Base-by-base conservation (phyloP, 2,888 invertebrate species). In the Cataglyphis livida region DNA sequence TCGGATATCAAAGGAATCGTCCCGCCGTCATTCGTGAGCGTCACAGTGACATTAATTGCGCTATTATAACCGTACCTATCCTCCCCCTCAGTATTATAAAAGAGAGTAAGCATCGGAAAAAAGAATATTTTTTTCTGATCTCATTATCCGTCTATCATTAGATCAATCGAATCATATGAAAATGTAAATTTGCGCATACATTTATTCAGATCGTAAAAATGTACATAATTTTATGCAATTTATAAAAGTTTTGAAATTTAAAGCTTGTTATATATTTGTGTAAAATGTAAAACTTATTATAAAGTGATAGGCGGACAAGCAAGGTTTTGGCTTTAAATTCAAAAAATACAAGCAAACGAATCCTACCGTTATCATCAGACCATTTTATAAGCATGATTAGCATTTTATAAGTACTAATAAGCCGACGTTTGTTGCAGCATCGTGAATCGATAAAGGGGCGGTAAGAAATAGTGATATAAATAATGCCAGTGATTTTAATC, bases 401-500 rank as follows among this genome's bases (percentile, higher is more conserved):
- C 35, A 65, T 75, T 65, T 75, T 38, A 81, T 35, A 57, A 48
- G 25, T 15, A 44, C 25, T 38, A 78, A 66, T 61, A 28, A 48
- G 59, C 48, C 15, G 57, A 57, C 51, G 66, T 18, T 38, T n/a
- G 38, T 18, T 25, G 38, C 15, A 62, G 6, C 21, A 38, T 81
- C 41, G 44, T 28, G 71, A 57, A 68, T 82, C 81, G 66, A 79
- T 76, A 84, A 85, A 81, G 81, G 21, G 44, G 1, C 64, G 84
- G 82, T 86, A 87, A 90, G 84, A 84, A 89, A 90, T 82, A 85
- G 81, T 73, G 65, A 12, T 74, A 87, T 89, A 90, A 91, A 91
- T 89, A 90, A 90, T 81, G 66, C 65, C 44, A 74, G 71, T 74
- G 87, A 78, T 83, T 83, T 84, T 91, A 91, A 91, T 91, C 91